Percentiles rank a stretch among this genome's conserved stretches.
These are phyloP conservation scores for Urocynchramus pylzowi DNA, from an alignment of 2,113 vertebrate species.

Conservation along the genomic window DNA sequence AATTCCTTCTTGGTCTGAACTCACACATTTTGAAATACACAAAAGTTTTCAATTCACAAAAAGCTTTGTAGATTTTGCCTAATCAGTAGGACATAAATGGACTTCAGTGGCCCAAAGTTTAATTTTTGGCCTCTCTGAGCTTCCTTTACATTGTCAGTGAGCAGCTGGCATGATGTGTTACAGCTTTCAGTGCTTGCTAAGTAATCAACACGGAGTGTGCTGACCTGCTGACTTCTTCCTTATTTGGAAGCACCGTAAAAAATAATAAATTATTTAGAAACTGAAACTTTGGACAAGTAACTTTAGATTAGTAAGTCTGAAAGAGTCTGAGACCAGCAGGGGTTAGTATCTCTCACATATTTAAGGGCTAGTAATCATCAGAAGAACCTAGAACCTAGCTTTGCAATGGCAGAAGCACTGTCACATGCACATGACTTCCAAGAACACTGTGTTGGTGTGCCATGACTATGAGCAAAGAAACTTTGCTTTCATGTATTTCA, in stretches of 20 bases:
- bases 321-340: background rate
- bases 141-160: background rate
- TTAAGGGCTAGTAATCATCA: background rate
- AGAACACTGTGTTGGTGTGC: background rate
- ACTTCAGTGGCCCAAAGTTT: background rate
- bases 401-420: background rate
- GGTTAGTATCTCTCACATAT: background rate
- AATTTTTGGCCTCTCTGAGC: background rate
- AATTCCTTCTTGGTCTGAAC: background rate
- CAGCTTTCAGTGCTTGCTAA: background rate
- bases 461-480: background rate
- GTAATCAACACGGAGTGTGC: background rate
- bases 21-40: background rate
- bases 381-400: background rate
- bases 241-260: background rate
- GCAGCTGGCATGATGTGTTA: background rate
- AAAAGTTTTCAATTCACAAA: background rate
- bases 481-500: background rate
- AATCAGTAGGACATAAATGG: background rate
- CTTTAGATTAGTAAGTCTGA: background rate
- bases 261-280: background rate
- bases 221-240: background rate
- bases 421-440: background rate
- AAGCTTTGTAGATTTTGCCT: background rate
- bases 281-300: background rate